phyloP scores from a whole-genome alignment of 2,113 vertebrate genomes.

The Hippocampus mohnikei region DNA sequence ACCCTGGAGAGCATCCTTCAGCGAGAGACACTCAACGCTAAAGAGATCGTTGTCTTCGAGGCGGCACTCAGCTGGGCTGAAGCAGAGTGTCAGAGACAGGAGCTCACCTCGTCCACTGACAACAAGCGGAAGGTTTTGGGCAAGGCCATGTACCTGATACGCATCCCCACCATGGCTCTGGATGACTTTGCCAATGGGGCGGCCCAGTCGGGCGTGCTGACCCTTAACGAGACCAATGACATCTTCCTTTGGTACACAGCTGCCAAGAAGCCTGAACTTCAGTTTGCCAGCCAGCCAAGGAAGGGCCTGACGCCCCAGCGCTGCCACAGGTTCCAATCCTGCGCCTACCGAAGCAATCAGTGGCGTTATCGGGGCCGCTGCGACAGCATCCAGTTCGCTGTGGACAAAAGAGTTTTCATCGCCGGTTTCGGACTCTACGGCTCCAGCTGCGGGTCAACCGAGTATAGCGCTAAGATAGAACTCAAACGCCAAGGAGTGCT shows the following conservation, averaged over 20 bases:
- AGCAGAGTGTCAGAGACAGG: conserved; percentile 90
- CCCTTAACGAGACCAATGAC: conserved; percentile 93
- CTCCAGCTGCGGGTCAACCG: conserved; percentile 93
- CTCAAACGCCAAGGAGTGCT: conserved; percentile 90
- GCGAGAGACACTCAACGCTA: conserved; percentile 95
- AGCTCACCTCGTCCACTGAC: conserved; percentile 83
- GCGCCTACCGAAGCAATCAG: conserved; percentile 96
- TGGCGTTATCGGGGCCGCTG: conserved; percentile 96
- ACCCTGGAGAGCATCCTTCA: conserved; percentile 94
- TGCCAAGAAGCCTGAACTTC: conserved; percentile 88
- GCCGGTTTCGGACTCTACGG: conserved; percentile 94
- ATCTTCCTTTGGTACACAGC: conserved; percentile 98
- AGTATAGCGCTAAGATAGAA: conserved; percentile 96
- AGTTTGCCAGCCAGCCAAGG: conserved; percentile 87
- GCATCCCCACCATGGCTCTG: conserved; percentile 92
- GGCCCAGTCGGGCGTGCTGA: conserved; percentile 91
- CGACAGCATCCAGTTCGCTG: conserved; percentile 97
- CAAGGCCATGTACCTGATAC: conserved; percentile 89
- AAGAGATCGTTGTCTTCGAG: conserved; percentile 96
- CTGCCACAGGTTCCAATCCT: conserved; percentile 96
- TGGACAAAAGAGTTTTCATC: conserved; percentile 93
- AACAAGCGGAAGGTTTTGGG: conserved; percentile 94
- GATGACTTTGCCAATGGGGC: conserved; percentile 96
- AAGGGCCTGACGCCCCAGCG: conserved; percentile 88
- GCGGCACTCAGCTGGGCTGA: conserved; percentile 93